Conservation (phyloP, 2,888 invertebrate species). For the Rhagonycha lutea region DNA sequence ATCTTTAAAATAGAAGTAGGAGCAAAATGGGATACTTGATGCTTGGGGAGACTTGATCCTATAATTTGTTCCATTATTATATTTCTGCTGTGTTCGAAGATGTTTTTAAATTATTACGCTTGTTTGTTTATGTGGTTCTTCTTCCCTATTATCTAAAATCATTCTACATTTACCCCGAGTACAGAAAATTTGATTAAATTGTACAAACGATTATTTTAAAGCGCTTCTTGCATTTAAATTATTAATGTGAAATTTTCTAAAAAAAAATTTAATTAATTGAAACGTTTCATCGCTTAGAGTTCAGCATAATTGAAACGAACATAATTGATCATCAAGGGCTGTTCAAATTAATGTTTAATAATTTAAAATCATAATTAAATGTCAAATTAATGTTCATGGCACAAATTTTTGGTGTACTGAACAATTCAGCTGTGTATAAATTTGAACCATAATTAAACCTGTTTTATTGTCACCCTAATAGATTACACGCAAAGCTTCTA, state of each 20-base stretch:
- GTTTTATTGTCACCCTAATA: not conserved
- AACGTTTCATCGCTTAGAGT: not conserved
- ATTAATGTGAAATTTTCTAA: not conserved
- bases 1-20: no score
- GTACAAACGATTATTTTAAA: not conserved
- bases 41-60: no score
- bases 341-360: not conserved
- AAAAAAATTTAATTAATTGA: not conserved
- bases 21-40: no score
- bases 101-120: no score
- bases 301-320: not conserved
- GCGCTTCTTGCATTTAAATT: not conserved
- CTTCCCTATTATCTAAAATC: no score
- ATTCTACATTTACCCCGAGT: no score
- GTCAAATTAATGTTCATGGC: not conserved
- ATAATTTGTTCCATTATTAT: no score
- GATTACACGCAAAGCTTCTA: not conserved
- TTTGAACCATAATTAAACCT: not conserved
- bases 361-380: not conserved
- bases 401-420: not conserved
- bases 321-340: not conserved
- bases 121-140: no score
- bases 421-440: not conserved
- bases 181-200: no score
- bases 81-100: no score